A percentile compares a stretch with the other conserved stretches of the same genome.
phyloP scores from a whole-genome alignment of 1,140 invertebrate species.

The Drosophila gunungcola region DNA sequence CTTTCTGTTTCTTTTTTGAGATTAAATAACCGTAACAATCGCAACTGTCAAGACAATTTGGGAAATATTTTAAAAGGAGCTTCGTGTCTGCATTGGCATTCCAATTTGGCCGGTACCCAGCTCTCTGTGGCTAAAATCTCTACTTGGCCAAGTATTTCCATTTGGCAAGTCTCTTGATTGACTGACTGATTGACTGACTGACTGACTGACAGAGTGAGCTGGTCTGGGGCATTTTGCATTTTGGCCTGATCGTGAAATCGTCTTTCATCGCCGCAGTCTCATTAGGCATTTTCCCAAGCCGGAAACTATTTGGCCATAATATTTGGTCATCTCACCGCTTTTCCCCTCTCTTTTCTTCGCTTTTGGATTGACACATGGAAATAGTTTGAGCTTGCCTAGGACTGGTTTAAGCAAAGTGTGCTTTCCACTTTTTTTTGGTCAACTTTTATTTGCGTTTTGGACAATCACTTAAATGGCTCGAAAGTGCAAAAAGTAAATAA shows the following conservation, averaged over 20 bases:
- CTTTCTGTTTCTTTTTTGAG: neutral
- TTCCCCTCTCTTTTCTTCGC: slow-evolving; percentile 23
- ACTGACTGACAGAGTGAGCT: slow-evolving; percentile 28
- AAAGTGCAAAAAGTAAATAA: slow-evolving; percentile 28
- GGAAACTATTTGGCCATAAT: slow-evolving; percentile 83
- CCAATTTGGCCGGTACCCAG: slow-evolving; percentile 37
- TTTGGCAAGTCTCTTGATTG: slow-evolving; percentile 33
- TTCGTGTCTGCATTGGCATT: slow-evolving; percentile 49
- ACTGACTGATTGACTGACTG: slow-evolving; percentile 31
- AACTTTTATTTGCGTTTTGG: slow-evolving; percentile 61
- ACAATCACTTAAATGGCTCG: slow-evolving; percentile 65
- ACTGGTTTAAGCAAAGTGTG: slow-evolving; percentile 35
- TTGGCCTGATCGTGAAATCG: slow-evolving; percentile 64
- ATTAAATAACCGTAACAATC: slow-evolving; percentile 51
- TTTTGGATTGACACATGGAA: slow-evolving; percentile 75
- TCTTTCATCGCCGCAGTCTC: slow-evolving; percentile 56
- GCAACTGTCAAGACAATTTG: slow-evolving; percentile 74
- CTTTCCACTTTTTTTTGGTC: slow-evolving; percentile 41
- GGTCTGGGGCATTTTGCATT: slow-evolving; percentile 35
- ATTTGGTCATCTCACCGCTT: slow-evolving; percentile 70
- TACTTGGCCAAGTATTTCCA: slow-evolving; percentile 47
- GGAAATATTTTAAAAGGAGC: slow-evolving; percentile 54
- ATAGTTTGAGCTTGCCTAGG: slow-evolving; percentile 51
- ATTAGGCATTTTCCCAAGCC: slow-evolving; percentile 72
- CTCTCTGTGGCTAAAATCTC: slow-evolving; percentile 13